Percentiles rank a stretch among this genome's conserved stretches.
These are phyloP conservation scores for Aphis craccivora DNA, from an alignment of 1,140 invertebrate genomes.

Conservation along the genomic window DNA sequence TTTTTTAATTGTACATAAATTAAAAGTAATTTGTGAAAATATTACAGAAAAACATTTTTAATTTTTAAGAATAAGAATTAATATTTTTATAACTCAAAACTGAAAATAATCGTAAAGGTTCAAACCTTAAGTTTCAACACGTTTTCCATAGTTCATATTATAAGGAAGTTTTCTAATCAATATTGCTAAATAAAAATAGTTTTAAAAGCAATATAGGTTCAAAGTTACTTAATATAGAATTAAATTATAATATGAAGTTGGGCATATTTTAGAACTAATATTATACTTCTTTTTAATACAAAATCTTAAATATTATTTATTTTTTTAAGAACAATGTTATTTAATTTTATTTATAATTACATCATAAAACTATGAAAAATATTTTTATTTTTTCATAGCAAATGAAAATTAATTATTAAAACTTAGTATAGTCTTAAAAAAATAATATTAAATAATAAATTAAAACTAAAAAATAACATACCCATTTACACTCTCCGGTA, in stretches of 20 bases:
- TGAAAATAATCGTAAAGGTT: background rate
- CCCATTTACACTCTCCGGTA: conserved; percentile 33
- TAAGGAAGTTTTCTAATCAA: background rate
- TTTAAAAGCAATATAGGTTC: background rate
- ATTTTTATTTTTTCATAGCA: background rate
- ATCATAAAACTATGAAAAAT: too few relatives aligned
- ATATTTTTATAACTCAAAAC: too few relatives aligned
- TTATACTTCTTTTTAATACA: background rate
- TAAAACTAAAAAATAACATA: background rate
- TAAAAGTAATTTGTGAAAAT: background rate
- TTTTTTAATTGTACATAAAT: background rate
- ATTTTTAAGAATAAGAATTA: background rate
- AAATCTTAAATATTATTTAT: too few relatives aligned
- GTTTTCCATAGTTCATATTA: too few relatives aligned
- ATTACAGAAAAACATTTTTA: background rate
- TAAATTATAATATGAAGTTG: too few relatives aligned
- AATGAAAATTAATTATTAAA: background rate
- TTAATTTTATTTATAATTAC: background rate
- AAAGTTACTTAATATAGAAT: too few relatives aligned
- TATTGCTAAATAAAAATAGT: background rate
- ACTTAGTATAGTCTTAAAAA: background rate
- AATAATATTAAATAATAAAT: background rate
- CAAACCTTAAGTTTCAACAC: background rate
- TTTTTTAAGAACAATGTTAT: background rate
- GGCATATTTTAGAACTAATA: too few relatives aligned